Conservation (phyloP, 1,140 invertebrate species). For the Harlomillsia oculata region DNA sequence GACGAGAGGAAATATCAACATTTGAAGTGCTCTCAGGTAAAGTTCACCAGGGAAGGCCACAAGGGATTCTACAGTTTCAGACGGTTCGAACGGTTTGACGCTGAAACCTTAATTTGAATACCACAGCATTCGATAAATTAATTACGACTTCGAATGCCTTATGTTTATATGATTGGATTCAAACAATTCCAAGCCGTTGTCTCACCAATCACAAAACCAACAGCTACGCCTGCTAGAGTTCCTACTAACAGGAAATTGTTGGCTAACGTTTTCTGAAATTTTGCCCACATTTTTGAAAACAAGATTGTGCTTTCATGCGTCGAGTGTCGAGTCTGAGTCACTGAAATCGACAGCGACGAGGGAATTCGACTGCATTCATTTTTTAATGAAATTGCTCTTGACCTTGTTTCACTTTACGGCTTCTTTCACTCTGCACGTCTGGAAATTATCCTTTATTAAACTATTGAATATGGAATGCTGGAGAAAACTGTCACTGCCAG, state of each 20-base stretch:
- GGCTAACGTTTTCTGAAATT: not conserved
- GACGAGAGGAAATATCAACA: conserved; percentile 77
- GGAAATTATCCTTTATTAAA: too few species aligned
- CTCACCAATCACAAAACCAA: conserved; percentile 18
- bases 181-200: not conserved
- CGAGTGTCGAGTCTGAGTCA: too few species aligned
- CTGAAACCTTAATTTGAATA: conserved; percentile 53
- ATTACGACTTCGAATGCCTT: conserved; percentile 61
- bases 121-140: not conserved
- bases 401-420: too few species aligned
- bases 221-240: conserved; percentile 11
- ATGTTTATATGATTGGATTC: conserved; percentile 12
- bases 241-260: conserved; percentile 6
- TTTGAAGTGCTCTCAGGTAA: conserved; percentile 74
- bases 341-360: too few species aligned
- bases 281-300: not conserved
- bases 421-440: too few species aligned
- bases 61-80: conserved; percentile 58
- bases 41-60: conserved; percentile 81
- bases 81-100: conserved; percentile 56
- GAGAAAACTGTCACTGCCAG: too few species aligned
- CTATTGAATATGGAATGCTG: too few species aligned
- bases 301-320: too few species aligned
- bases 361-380: too few species aligned
- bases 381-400: too few species aligned